phyloP scores from a whole-genome alignment of 2,797 vertebrate species.

The Spatula clypeata region DNA sequence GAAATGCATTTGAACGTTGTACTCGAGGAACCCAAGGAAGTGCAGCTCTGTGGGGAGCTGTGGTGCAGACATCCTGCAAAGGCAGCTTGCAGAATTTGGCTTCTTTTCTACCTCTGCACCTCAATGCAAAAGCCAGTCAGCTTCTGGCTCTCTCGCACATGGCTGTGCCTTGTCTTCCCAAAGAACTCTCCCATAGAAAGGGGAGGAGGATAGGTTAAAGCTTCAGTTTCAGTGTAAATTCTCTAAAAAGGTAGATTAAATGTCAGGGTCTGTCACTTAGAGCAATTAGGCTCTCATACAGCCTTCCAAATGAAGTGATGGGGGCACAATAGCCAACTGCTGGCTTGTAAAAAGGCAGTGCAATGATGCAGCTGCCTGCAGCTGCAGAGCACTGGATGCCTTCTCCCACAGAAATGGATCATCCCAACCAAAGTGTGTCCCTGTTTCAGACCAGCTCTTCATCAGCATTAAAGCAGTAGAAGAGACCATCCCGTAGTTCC shows the following conservation, averaged over 20 bases:
- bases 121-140: neutral
- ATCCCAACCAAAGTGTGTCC: neutral
- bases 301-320: slow-evolving; percentile 46
- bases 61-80: neutral
- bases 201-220: neutral
- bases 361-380: neutral
- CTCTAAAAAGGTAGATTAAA: slow-evolving; percentile 39
- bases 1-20: neutral
- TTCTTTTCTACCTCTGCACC: neutral
- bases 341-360: neutral
- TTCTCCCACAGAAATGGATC: neutral
- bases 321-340: neutral
- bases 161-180: neutral
- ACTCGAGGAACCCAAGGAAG: neutral
- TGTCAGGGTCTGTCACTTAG: neutral
- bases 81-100: neutral
- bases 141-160: neutral
- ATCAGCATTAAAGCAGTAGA: slow-evolving; percentile 37
- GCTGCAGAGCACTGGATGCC: neutral
- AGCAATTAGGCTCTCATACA: neutral
- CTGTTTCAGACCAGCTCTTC: neutral
- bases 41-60: rapidly evolving
- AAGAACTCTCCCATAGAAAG: neutral
- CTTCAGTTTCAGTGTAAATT: neutral
- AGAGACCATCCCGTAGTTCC: slow-evolving; percentile 7